Evolutionary conservation across 2,888 invertebrate species (phyloP).

Genomic region (Hirtodrosophila cameraria): DNA sequence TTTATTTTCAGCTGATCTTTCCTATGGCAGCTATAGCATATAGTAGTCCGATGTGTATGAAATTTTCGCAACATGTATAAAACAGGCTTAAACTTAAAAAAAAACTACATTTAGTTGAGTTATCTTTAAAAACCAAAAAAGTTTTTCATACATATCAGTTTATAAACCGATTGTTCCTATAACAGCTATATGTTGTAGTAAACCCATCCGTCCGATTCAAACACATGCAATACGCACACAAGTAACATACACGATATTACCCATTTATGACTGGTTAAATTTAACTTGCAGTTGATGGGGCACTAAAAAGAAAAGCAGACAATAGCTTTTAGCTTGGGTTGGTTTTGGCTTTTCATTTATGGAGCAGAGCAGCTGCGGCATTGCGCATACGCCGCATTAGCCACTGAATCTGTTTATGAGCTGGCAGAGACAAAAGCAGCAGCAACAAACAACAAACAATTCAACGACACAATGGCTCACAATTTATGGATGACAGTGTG

Average conservation of each 20-base stretch:
- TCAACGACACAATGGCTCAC: slow-evolving; percentile 35
- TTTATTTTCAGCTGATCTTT: too few species aligned
- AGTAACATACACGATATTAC: too few species aligned
- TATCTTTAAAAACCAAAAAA: not conserved
- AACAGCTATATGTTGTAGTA: too few species aligned
- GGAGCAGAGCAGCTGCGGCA: slow-evolving; percentile 31
- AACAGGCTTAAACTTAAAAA: too few species aligned
- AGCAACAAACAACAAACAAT: slow-evolving; percentile 10
- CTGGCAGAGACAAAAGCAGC: slow-evolving; percentile 37
- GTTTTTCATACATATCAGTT: too few species aligned
- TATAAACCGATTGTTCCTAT: too few species aligned
- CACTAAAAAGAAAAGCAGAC: slow-evolving; percentile 18
- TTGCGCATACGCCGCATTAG: slow-evolving; percentile 63
- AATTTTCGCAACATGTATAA: too few species aligned
- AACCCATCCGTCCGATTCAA: too few species aligned
- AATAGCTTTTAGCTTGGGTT: slow-evolving; percentile 18
- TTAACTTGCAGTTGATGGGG: slow-evolving; percentile 24
- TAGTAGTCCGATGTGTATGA: too few species aligned
- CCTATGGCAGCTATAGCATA: not conserved
- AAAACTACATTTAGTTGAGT: too few species aligned
- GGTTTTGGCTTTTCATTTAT: too few species aligned
- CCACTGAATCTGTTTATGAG: slow-evolving; percentile 48
- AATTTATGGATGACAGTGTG: slow-evolving; percentile 63
- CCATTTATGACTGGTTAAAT: not conserved
- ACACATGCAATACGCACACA: too few species aligned